Base-by-base conservation (phyloP, 2,797 vertebrate genomes). In the Bovichtus diacanthus region DNA sequence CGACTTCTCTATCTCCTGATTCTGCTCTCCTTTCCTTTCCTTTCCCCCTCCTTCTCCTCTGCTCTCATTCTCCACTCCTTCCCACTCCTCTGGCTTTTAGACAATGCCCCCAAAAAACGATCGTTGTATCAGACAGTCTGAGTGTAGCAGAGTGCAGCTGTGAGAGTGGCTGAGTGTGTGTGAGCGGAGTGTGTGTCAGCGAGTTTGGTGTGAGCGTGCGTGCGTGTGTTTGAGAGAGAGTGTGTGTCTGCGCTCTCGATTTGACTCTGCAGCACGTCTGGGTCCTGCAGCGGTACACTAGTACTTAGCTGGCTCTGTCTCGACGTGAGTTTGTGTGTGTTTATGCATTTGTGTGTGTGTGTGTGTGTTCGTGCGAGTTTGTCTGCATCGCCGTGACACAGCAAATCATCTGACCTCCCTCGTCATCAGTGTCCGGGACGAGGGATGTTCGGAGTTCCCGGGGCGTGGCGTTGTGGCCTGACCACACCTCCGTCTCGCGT, bases 21-120 rank as follows among this genome's bases (percentile, higher is more conserved):
- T 77, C 67, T 65, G 39, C 61, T 80, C 61, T 78, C 46, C 71
- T 76, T 55, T 70, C 53, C 63, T 73, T 46, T 31, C 36, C 46
- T 6, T 19, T 53, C 25, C 67, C 53, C 53, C 74, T 54, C 73
- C 82, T 78, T 71, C 54, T 83, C 80, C 70, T 76, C 74, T 78
- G 74, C 82, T 90, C 81, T 81, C 68, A 50, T 78, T 78, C 88
- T 70, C 44, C 49, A 83, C 83, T 91, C 88, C 80, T 85, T 90
- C 83, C 84, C 83, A 74, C 85, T 90, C 87, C 85, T 88, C 85
- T 89, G 85, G 90, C 88, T 91, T 92, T 90, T 81, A 93, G 86
- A 92, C 89, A 89, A 92, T 93, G 86, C 88, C 83, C 76, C 59
- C 47, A 60, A 88, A 90, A 90, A 77, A 61, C 50, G 78, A 90